Evolutionary conservation across 2,797 vertebrate genomes (phyloP).

Genomic region (Phalanger gymnotis): DNA sequence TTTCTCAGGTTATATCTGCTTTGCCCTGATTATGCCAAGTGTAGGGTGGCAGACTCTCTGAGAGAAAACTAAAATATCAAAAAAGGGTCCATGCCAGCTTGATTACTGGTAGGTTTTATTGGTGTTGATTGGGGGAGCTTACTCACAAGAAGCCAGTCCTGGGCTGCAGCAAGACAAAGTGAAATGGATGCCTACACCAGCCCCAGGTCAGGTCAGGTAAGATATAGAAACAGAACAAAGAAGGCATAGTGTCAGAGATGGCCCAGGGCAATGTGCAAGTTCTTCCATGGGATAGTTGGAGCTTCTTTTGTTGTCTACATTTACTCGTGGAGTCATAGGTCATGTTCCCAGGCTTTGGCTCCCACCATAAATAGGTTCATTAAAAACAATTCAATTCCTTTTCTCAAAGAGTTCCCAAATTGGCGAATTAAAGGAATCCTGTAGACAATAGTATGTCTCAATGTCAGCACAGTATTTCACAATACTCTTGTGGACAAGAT

Average conservation of each 20-base stretch:
- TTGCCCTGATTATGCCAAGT: neutral
- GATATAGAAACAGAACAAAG: no score
- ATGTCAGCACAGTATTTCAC: neutral
- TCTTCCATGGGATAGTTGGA: neutral
- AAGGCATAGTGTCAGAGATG: neutral
- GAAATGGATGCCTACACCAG: neutral
- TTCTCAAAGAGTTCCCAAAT: neutral
- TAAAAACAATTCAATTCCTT: neutral
- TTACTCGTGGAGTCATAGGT: neutral
- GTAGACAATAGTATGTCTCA: neutral
- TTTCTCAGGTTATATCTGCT: neutral
- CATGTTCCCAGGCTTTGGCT: neutral
- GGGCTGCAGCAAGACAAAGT: neutral
- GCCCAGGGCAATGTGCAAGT: neutral
- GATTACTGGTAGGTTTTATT: neutral
- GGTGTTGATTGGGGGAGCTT: neutral
- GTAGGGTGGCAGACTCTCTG: neutral
- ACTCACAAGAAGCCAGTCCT: neutral
- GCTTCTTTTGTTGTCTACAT: neutral
- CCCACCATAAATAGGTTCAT: neutral
- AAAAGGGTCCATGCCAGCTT: neutral
- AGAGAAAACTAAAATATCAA: neutral
- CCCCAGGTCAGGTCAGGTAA: neutral
- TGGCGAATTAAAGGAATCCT: neutral
- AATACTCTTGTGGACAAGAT: neutral